Conservation (phyloP, 2,888 invertebrate genomes). For the Pterostichus madidus region DNA sequence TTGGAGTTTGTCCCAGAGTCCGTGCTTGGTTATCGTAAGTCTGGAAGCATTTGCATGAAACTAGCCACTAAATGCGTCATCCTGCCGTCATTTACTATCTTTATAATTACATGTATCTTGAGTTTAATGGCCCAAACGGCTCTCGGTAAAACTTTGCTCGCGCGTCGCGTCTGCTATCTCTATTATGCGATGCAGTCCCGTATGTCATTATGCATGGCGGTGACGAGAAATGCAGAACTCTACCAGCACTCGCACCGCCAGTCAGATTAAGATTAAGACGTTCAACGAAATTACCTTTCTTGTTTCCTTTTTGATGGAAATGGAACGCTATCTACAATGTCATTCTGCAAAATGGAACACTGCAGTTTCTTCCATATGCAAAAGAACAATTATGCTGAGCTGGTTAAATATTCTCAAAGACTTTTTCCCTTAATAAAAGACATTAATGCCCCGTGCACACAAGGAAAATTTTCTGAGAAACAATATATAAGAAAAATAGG, state of each 20-base stretch:
- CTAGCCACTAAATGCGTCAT: constrained; percentile 46
- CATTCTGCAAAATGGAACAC: background rate
- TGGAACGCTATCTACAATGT: constrained; percentile 20
- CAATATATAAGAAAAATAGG: no score
- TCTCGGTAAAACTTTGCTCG: constrained; percentile 55
- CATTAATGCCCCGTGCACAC: no score
- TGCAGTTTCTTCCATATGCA: background rate
- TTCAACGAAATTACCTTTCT: constrained; percentile 48
- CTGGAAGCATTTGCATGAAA: constrained; percentile 44
- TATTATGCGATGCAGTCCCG: constrained; percentile 51
- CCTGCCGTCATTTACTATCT: constrained; percentile 56
- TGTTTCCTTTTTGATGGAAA: constrained; percentile 28
- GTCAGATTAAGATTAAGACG: constrained; percentile 50
- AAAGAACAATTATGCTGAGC: no score
- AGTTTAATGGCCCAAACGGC: constrained; percentile 62
- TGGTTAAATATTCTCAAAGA: no score
- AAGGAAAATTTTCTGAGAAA: no score
- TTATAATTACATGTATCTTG: constrained; percentile 64
- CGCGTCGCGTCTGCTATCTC: constrained; percentile 40
- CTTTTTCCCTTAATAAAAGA: no score
- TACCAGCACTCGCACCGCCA: background rate
- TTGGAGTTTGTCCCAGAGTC: background rate
- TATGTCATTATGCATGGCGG: constrained; percentile 39
- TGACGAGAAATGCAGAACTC: constrained; percentile 52
- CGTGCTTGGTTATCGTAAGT: constrained; percentile 18